Conservation (phyloP, 1,140 invertebrate genomes). For the Lethrus apterus region DNA sequence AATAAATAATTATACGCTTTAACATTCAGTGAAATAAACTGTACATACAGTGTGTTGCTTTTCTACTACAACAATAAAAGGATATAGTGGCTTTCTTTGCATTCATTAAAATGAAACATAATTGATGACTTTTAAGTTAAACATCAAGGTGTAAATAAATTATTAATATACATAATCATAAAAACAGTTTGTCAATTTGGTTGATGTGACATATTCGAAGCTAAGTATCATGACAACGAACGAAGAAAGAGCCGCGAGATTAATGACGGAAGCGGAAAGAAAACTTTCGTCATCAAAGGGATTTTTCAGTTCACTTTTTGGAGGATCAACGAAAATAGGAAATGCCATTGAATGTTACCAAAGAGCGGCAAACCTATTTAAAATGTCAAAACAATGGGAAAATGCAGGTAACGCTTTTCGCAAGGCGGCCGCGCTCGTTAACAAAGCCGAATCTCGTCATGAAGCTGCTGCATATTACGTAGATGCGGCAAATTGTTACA, state of each 20-base stretch:
- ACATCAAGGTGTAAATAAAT: no score
- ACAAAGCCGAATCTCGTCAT: conserved; percentile 77
- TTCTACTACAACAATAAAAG: no score
- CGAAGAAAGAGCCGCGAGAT: conserved; percentile 84
- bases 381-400: conserved; percentile 97
- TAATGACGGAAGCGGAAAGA: conserved; percentile 85
- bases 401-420: conserved; percentile 90
- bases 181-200: no score
- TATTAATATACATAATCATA: no score
- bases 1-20: no score
- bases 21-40: no score
- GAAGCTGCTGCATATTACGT: conserved; percentile 90
- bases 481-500: conserved; percentile 94
- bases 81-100: no score
- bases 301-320: conserved; percentile 82
- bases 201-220: no score
- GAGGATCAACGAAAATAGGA: conserved; percentile 81
- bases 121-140: no score
- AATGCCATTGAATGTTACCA: conserved; percentile 94
- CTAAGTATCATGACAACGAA: conserved; percentile 80
- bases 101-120: no score
- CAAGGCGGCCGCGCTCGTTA: conserved; percentile 78
- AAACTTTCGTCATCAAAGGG: conserved; percentile 78
- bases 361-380: conserved; percentile 92
- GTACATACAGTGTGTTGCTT: no score